These are phyloP conservation scores for Orycteropus afer DNA, from an alignment of 2,113 vertebrate genomes.

Conservation along the genomic window DNA sequence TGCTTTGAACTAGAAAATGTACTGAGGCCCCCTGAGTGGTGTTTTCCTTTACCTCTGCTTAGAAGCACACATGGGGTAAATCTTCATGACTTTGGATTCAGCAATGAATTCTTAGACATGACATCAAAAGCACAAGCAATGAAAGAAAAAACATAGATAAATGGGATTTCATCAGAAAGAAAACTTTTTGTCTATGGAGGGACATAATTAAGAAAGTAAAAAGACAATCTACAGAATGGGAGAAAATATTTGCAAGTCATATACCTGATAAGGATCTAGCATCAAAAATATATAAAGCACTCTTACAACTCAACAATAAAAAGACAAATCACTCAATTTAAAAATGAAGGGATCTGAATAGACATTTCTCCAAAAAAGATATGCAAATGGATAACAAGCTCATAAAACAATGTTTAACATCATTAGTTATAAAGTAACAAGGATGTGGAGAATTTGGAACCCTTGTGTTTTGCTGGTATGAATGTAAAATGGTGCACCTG, in stretches of 20 bases:
- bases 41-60: background rate
- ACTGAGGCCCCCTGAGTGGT: background rate
- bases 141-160: background rate
- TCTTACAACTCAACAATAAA: background rate
- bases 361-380: background rate
- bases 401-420: background rate
- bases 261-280: background rate
- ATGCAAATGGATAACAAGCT: background rate
- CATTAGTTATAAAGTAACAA: too few relatives aligned
- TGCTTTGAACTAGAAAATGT: background rate
- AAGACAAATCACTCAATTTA: background rate
- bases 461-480: background rate
- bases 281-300: background rate
- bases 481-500: background rate
- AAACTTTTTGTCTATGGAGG: background rate
- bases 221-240: background rate
- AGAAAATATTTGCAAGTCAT: background rate
- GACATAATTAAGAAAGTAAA: background rate
- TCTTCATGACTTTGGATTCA: background rate
- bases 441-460: background rate
- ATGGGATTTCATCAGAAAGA: background rate
- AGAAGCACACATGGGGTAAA: background rate
- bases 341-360: background rate
- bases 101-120: conserved; percentile 11
- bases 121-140: background rate